Percentiles rank a stretch among this genome's conserved stretches.
phyloP scores from a whole-genome alignment of 2,888 invertebrate genomes.

The Epinotia demarniana region DNA sequence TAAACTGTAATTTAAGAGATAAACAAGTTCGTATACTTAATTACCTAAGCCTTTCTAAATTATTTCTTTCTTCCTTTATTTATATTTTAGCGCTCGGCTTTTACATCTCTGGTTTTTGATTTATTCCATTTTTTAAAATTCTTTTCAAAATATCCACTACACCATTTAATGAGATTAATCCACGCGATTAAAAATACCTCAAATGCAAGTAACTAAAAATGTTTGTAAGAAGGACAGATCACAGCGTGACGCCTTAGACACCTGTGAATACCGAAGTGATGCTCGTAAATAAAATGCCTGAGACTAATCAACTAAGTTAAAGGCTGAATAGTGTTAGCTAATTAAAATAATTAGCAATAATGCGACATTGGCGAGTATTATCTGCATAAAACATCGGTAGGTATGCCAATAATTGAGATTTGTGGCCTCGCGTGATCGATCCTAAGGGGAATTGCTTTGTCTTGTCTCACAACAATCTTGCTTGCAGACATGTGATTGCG shows the following conservation, averaged over 20 bases:
- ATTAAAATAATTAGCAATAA: conserved; percentile 47
- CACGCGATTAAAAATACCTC: conserved; percentile 1
- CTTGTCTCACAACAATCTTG: conserved; percentile 50
- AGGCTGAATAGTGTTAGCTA: conserved; percentile 16
- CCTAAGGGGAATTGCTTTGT: conserved; percentile 69
- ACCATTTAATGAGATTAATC: neutral
- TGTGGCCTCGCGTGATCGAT: conserved; percentile 73
- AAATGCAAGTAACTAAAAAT: neutral
- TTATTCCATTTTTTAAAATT: neutral
- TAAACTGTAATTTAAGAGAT: no score
- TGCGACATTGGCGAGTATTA: conserved; percentile 53
- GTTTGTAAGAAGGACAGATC: neutral
- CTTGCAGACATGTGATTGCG: conserved; percentile 58
- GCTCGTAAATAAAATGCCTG: conserved; percentile 15
- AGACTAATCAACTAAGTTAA: conserved; percentile 6
- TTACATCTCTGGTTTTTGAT: neutral
- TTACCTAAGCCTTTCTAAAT: no score
- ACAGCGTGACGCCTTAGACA: conserved; percentile 10
- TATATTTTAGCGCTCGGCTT: no score
- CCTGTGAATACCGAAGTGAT: neutral
- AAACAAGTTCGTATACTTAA: no score
- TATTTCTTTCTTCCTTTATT: no score
- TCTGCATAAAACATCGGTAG: conserved; percentile 63
- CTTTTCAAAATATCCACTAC: neutral
- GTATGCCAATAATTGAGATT: conserved; percentile 66